Conservation (phyloP, 2,888 invertebrate species). For the Calliopum simillimum region DNA sequence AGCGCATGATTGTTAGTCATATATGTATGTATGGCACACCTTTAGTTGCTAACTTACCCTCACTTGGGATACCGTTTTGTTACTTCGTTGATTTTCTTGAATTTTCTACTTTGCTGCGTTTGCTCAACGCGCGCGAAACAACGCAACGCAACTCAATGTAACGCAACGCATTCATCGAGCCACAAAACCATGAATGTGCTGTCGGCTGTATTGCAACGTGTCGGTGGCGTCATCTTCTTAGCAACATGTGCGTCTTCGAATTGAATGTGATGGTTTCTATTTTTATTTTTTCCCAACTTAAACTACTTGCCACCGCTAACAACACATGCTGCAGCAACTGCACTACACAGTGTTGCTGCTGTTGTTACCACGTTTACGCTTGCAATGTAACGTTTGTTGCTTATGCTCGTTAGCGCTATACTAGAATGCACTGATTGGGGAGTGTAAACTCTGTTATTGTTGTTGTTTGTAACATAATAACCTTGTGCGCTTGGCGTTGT, state of each 20-base stretch:
- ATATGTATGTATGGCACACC: no score
- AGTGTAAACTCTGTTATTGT: slow-evolving; percentile 12
- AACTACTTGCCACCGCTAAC: not conserved
- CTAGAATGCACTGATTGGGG: slow-evolving; percentile 17
- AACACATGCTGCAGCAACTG: not conserved
- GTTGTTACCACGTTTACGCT: not conserved
- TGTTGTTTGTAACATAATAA: no score
- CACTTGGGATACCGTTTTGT: slow-evolving; percentile 8
- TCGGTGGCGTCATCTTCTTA: slow-evolving; percentile 20
- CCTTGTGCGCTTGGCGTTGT: no score
- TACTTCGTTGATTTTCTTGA: slow-evolving; percentile 3
- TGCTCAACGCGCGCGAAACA: not conserved
- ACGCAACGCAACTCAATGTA: not conserved
- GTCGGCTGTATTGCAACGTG: not conserved
- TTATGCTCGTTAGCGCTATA: slow-evolving; percentile 21
- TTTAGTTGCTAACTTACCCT: no score
- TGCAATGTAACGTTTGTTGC: slow-evolving; percentile 1
- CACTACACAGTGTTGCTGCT: no score
- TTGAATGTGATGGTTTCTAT: no score
- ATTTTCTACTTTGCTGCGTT: not conserved
- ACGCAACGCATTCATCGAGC: slow-evolving; percentile 17
- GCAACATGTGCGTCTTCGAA: not conserved
- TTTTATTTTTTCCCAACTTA: no score
- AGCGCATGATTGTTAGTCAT: no score
- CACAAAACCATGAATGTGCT: slow-evolving; percentile 30